Evolutionary conservation across 2,888 invertebrate genomes (phyloP).

Genomic region (Diadegma fenestrale): DNA sequence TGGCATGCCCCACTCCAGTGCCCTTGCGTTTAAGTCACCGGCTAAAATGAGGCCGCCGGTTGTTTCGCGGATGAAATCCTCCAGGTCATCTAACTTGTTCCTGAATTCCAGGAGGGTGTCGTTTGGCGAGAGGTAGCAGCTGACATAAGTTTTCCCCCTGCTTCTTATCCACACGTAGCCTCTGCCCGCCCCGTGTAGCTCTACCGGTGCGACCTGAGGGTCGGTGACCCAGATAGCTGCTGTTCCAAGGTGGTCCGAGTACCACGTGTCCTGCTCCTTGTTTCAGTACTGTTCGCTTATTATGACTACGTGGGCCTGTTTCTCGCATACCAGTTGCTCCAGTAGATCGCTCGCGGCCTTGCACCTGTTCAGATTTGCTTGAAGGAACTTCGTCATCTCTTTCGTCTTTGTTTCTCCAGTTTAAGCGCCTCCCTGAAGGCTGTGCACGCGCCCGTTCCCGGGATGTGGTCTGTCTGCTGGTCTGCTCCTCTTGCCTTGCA

Average conservation of each 20-base stretch:
- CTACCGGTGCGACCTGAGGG: neutral
- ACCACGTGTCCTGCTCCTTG: slow-evolving; percentile 47
- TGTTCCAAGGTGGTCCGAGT: slow-evolving; percentile 46
- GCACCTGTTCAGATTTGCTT: slow-evolving; percentile 66
- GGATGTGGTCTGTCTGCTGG: slow-evolving; percentile 22
- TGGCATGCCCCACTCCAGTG: too few relatives aligned
- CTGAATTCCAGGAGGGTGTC: too few relatives aligned
- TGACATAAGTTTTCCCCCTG: too few relatives aligned
- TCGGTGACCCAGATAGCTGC: slow-evolving; percentile 68
- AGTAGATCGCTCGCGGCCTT: slow-evolving; percentile 54
- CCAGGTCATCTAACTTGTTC: too few relatives aligned
- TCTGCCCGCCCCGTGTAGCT: slow-evolving; percentile 17
- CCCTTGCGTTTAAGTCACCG: too few relatives aligned
- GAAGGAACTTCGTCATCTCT: slow-evolving; percentile 44
- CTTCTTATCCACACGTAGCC: slow-evolving; percentile 60
- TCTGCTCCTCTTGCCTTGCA: slow-evolving; percentile 53
- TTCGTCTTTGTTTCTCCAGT: slow-evolving; percentile 22
- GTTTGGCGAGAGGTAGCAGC: too few relatives aligned
- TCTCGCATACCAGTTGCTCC: slow-evolving; percentile 43
- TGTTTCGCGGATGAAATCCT: too few relatives aligned
- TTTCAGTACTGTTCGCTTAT: slow-evolving; percentile 69
- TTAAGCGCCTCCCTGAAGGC: slow-evolving; percentile 50
- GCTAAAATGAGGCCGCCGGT: too few relatives aligned
- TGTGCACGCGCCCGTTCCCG: slow-evolving; percentile 52
- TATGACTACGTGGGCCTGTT: slow-evolving; percentile 52